Conservation (phyloP, 2,888 invertebrate species). For the Ophion ellenae region DNA sequence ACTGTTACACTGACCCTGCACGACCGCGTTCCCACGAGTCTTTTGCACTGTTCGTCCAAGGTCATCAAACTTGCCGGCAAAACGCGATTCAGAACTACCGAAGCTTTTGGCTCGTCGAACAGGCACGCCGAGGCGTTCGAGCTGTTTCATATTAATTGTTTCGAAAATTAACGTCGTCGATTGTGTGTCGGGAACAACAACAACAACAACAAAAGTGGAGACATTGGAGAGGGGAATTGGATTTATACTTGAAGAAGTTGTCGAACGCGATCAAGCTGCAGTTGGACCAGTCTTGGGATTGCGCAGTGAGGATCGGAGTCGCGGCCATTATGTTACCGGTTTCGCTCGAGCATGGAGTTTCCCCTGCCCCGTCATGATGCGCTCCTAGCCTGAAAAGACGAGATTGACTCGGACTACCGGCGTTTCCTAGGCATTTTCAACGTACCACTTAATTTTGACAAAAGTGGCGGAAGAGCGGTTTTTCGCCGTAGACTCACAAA, state of each 20-base stretch:
- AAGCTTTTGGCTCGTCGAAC: slow-evolving; percentile 34
- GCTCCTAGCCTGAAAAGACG: slow-evolving; percentile 60
- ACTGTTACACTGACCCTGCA: slow-evolving; percentile 31
- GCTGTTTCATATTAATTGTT: slow-evolving; percentile 20
- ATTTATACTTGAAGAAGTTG: slow-evolving; percentile 42
- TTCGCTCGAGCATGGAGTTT: slow-evolving; percentile 1
- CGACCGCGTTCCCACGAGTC: slow-evolving; percentile 44
- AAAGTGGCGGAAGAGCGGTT: neutral
- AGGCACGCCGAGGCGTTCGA: slow-evolving; percentile 13
- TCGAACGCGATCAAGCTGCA: slow-evolving; percentile 56
- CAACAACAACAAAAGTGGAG: neutral
- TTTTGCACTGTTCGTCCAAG: slow-evolving; percentile 55
- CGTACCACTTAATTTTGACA: neutral
- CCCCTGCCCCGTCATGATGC: slow-evolving; percentile 44
- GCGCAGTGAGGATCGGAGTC: slow-evolving; percentile 19
- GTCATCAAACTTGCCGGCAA: slow-evolving; percentile 51
- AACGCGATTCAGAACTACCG: slow-evolving; percentile 9
- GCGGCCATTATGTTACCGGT: slow-evolving; percentile 59
- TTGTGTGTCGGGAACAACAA: neutral
- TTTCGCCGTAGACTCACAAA: slow-evolving; percentile 53
- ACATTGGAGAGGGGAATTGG: neutral
- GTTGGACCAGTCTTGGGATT: slow-evolving; percentile 59
- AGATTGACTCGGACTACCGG: neutral
- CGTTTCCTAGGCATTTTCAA: neutral
- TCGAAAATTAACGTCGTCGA: neutral